Conservation (phyloP, 2,888 invertebrate genomes). For the Belgica antarctica region DNA sequence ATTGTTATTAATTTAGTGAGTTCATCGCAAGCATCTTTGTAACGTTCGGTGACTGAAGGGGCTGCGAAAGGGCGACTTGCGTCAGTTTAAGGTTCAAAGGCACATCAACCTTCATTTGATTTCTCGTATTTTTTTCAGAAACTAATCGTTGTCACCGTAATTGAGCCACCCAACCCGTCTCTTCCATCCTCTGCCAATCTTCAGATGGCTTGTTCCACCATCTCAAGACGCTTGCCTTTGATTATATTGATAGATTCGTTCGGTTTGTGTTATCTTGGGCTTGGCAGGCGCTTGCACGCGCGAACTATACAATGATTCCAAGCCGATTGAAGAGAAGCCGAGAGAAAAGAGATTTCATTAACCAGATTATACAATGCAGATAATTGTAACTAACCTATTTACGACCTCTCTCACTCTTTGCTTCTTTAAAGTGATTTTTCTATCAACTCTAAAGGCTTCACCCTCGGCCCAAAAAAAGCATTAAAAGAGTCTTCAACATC, state of each 20-base stretch:
- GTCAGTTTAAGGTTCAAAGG: too few species aligned
- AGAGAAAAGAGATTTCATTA: conserved; percentile 23
- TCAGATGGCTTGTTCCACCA: background rate
- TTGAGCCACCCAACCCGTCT: too few species aligned
- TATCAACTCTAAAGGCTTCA: background rate
- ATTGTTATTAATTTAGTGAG: conserved; percentile 31
- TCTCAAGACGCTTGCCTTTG: background rate
- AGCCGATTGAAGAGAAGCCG: conserved; percentile 2
- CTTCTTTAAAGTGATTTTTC: too few species aligned
- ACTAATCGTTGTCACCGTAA: too few species aligned
- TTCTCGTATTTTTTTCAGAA: too few species aligned
- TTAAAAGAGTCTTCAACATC: too few species aligned
- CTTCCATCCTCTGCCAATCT: background rate
- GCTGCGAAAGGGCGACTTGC: too few species aligned
- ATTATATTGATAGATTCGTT: conserved; percentile 28
- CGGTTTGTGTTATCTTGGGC: conserved; percentile 35
- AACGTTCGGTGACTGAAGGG: background rate
- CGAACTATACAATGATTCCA: background rate
- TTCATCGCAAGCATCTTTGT: conserved; percentile 27
- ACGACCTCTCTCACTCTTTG: conserved; percentile 33
- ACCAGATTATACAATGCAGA: conserved; percentile 39
- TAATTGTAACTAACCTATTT: conserved; percentile 38
- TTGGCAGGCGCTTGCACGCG: conserved; percentile 24
- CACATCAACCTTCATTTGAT: too few species aligned
- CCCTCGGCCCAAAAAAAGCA: conserved; percentile 17